Evolutionary conservation across 2,797 vertebrate genomes (phyloP), one percentile per base, ranked within the genome.

Genomic region (Odontamblyopus lacepedii): DNA sequence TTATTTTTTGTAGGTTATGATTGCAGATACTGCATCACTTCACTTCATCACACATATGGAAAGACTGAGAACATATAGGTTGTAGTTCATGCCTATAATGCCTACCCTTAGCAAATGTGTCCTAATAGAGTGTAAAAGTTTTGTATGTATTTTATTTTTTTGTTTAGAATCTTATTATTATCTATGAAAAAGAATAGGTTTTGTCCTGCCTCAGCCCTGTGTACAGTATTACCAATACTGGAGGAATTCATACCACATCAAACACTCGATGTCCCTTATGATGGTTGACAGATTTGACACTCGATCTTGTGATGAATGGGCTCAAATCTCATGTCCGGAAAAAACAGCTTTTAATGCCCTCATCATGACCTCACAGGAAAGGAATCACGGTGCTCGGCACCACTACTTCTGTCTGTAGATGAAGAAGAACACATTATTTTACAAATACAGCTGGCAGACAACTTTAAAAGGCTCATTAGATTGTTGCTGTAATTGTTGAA

Each of bases 391-490:
- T 83, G 77, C 74, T 87, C 82, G 74, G 70, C 80, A 67, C 83
- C 64, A 80, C 86, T 83, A 81, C 72, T 73, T 89, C 86, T 84
- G 79, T 85, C 83, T 87, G 83, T 55, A 88, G 85, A 92, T 83
- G 90, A 93, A 87, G 85, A 92, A 87, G 84, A 92, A 81, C 81
- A 88, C 88, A 81, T 81, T 81, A 53, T 82, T 89, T 81, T 87
- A 84, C 83, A 87, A 93, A 92, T 90, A 91, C 92, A 92, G 91
- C 92, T 93, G 92, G 92, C 89, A 88, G 81, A 76, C 73, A 88
- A 91, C 90, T 93, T 93, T 91, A 93, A 94, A 60, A 90, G 93
- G 89, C 82, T 92, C 88, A 93, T 92, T 93, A 93, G 85, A 82
- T 81, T 85, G 89, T 86, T 85, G 83, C 88, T 89, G 92, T 92